phyloP scores from a whole-genome alignment of 1,140 invertebrate species.

The Forficula auricularia region DNA sequence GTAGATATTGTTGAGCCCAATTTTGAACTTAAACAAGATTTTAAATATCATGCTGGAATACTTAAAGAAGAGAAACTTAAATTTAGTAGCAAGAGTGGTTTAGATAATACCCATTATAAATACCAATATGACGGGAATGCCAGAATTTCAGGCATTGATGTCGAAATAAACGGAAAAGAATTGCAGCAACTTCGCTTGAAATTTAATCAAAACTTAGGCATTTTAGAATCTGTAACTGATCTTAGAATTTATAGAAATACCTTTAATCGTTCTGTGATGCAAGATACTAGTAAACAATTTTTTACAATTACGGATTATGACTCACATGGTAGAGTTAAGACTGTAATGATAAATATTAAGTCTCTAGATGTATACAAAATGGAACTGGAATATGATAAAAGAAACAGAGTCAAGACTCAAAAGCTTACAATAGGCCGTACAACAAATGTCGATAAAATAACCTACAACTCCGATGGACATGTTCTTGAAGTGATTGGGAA shows the following conservation, averaged over 20 bases:
- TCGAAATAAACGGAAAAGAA: slow-evolving; percentile 69
- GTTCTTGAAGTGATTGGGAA: slow-evolving; percentile 68
- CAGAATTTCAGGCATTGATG: slow-evolving; percentile 65
- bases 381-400: slow-evolving; percentile 67
- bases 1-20: slow-evolving; percentile 70
- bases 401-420: slow-evolving; percentile 65
- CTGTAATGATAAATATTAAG: slow-evolving; percentile 65
- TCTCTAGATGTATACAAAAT: slow-evolving; percentile 70
- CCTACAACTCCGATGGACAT: slow-evolving; percentile 76
- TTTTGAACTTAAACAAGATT: slow-evolving; percentile 72
- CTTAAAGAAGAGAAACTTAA: slow-evolving; percentile 73
- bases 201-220: slow-evolving; percentile 73
- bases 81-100: slow-evolving; percentile 62
- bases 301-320: slow-evolving; percentile 73
- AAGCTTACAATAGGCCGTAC: slow-evolving; percentile 62
- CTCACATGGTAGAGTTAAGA: slow-evolving; percentile 60
- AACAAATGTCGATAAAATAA: slow-evolving; percentile 58
- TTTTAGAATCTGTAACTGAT: slow-evolving; percentile 66
- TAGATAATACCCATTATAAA: slow-evolving; percentile 71
- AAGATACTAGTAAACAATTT: slow-evolving; percentile 73
- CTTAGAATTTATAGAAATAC: slow-evolving; percentile 65
- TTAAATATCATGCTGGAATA: slow-evolving; percentile 77
- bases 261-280: slow-evolving; percentile 73
- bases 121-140: slow-evolving; percentile 83
- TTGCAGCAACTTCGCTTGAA: slow-evolving; percentile 51